These are phyloP conservation scores for Stomatorhinus ivindoensis DNA, from an alignment of 2,113 vertebrate genomes.

Conservation along the genomic window DNA sequence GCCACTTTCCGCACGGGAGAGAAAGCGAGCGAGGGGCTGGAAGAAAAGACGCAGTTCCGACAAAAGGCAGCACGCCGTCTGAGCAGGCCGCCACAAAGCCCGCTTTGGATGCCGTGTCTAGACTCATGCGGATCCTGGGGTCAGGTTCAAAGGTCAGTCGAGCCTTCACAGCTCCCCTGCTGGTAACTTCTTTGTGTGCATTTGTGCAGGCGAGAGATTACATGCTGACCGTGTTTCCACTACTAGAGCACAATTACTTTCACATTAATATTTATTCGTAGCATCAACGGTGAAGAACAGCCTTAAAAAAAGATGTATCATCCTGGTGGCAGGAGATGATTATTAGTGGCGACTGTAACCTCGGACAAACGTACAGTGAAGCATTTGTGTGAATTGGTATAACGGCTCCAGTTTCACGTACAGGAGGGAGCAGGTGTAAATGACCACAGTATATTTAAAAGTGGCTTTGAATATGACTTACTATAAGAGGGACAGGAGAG, in stretches of 20 bases:
- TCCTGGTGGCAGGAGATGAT: not conserved
- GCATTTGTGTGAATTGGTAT: not conserved
- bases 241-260: not conserved
- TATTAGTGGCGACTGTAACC: not conserved
- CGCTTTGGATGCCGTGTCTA: not conserved
- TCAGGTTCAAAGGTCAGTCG: not conserved
- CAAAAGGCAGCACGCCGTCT: not conserved
- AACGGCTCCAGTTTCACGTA: not conserved
- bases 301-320: not conserved
- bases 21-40: not conserved
- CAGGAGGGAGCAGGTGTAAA: not conserved
- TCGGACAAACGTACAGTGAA: not conserved
- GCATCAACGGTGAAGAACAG: not conserved
- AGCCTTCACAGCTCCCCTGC: not conserved
- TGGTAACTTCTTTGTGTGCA: not conserved
- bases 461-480: constrained; percentile 53
- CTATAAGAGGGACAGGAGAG: not conserved
- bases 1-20: not conserved
- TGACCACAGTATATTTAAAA: not conserved
- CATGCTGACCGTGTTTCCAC: not conserved
- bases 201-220: not conserved
- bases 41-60: not conserved
- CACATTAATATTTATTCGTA: not conserved
- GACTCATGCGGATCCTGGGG: constrained; percentile 5
- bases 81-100: not conserved